Evolutionary conservation across 1,140 invertebrate genomes (phyloP).

Genomic region (Atta colombica): DNA sequence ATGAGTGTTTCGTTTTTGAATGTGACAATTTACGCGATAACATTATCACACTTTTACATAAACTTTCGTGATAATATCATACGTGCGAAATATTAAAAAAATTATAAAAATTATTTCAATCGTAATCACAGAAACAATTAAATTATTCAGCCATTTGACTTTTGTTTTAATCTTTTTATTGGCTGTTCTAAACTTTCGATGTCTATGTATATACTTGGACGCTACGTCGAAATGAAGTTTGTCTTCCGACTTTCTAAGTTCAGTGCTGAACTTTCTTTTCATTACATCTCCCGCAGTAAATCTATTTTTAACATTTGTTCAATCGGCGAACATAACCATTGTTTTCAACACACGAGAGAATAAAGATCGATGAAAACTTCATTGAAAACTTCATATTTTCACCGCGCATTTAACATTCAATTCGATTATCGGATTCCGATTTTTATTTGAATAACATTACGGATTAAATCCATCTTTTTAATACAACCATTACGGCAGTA

Average conservation of each 20-base stretch:
- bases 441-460: conserved; percentile 22
- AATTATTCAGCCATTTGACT: conserved; percentile 4
- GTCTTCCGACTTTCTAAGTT: conserved; percentile 22
- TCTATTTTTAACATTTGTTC: conserved; percentile 42
- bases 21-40: not conserved
- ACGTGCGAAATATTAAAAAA: not conserved
- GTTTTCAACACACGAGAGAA: not conserved
- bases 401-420: conserved; percentile 17
- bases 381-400: conserved; percentile 28
- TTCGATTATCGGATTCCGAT: conserved; percentile 32
- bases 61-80: conserved; percentile 2
- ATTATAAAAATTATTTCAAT: conserved; percentile 17
- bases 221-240: conserved; percentile 46
- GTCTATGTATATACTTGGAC: conserved; percentile 24
- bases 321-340: conserved; percentile 5
- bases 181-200: conserved; percentile 10
- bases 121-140: not conserved
- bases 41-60: not conserved
- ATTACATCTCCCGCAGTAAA: conserved; percentile 17
- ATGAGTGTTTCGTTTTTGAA: not conserved
- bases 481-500: not conserved
- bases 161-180: conserved; percentile 8
- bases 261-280: conserved; percentile 37
- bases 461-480: conserved; percentile 25
- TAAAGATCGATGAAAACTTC: conserved; percentile 24